These are phyloP conservation scores for Eucidaris tribuloides DNA, from an alignment of 35 echinoderm and acorn worm species.

Conservation along the genomic window DNA sequence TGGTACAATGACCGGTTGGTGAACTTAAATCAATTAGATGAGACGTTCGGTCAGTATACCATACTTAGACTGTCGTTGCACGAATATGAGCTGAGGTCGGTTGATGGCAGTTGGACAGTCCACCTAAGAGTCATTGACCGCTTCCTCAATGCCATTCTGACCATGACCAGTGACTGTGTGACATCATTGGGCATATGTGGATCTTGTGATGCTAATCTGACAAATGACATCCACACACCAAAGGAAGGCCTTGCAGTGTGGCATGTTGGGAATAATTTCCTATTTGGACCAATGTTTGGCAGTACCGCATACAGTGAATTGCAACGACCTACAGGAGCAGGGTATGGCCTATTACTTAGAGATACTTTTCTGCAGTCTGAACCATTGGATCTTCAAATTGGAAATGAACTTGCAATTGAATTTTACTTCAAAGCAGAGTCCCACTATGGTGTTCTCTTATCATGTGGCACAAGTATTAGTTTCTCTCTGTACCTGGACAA, in stretches of 20 bases:
- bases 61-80: slow-evolving; percentile 30
- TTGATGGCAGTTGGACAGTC: slow-evolving; percentile 14
- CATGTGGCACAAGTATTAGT: slow-evolving; percentile 46
- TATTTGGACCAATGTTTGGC: slow-evolving; percentile 44
- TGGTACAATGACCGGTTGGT: slow-evolving; percentile 49
- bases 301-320: slow-evolving; percentile 40
- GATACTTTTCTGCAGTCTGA: slow-evolving; percentile 60
- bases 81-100: slow-evolving; percentile 29
- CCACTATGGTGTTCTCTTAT: slow-evolving; percentile 60
- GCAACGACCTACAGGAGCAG: slow-evolving; percentile 41
- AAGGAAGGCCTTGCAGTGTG: background rate
- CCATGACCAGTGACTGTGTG: slow-evolving; percentile 16
- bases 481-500: slow-evolving; percentile 50
- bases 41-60: slow-evolving; percentile 10
- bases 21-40: background rate
- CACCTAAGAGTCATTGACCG: slow-evolving; percentile 52
- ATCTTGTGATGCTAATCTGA: slow-evolving; percentile 67
- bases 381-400: slow-evolving; percentile 47
- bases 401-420: slow-evolving; percentile 56
- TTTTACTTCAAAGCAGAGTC: slow-evolving; percentile 39
- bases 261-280: background rate
- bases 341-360: slow-evolving; percentile 43
- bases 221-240: slow-evolving; percentile 55
- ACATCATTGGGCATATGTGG: slow-evolving; percentile 66
- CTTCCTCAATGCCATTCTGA: slow-evolving; percentile 33